Evolutionary conservation across 1,140 invertebrate species (phyloP), one percentile per base, ranked within the genome.

Genomic region (Mizuhopecten yessoensis): DNA sequence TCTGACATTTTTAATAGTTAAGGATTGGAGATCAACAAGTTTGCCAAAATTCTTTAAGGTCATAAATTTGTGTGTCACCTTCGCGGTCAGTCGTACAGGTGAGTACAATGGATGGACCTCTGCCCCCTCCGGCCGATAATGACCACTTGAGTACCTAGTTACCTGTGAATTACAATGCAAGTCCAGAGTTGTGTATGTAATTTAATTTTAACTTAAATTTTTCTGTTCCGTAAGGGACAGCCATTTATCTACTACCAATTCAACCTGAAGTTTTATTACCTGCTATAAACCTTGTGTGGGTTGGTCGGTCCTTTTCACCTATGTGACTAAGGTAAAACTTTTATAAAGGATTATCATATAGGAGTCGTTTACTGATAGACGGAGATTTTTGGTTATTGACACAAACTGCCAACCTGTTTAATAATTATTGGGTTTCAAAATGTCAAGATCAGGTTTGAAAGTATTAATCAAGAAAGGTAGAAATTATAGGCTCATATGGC

Each of bases 281-380:
- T 3, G 57, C n/a, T n/a, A 29, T 75, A 75, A 75, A 75, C 29
- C 57, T 75, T 0, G 1, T 29, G 15, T 75, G 57, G 57, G 57
- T 29, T 75, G 57, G 57, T 17, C 57, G 5, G 57, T 29, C 23
- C 23, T 75, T 29, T 29, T n/a, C 29, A 29, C 9, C 57, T 45
- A 13, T 45, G 0, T 45, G 42, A 45, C 42, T 45, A 45, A 45
- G 5, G 7, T 7, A n/a, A 75, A 7, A n/a, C 29, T 75, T 75
- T 75, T 75, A 75, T 75, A n/a, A 75, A 75, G 57, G 57, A 75
- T 75, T 75, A 75, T 75, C 57, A 75, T 75, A 75, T 5, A n/a
- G n/a, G 57, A 29, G n/a, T 17, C 11, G 29, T 75, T n/a, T 75
- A 75, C 57, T 75, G 57, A 75, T 75, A 75, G n/a, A n/a, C n/a